These are phyloP conservation scores for Mastacembelus armatus DNA, from an alignment of 2,797 vertebrate genomes.

Conservation along the genomic window DNA sequence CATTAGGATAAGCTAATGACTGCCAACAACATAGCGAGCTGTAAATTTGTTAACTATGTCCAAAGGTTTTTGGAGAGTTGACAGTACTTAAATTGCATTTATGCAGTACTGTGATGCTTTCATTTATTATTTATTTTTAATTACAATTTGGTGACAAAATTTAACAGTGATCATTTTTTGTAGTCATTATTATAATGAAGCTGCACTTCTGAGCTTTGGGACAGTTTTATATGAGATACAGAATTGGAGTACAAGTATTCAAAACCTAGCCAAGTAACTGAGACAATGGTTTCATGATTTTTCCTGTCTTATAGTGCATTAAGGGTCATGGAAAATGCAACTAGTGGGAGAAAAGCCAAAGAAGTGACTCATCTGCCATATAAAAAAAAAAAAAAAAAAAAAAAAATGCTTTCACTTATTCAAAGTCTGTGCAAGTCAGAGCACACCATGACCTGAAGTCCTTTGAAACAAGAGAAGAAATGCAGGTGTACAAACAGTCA, in stretches of 20 bases:
- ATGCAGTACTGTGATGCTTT: no score
- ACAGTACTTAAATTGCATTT: background rate
- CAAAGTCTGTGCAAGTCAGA: background rate
- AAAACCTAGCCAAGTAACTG: background rate
- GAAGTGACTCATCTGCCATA: conserved; percentile 30
- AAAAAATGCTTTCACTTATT: conserved; percentile 33
- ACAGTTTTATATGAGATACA: no score
- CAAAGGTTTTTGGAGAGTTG: background rate
- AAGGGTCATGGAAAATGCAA: conserved; percentile 31
- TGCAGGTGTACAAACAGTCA: conserved; percentile 1
- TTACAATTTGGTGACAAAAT: background rate
- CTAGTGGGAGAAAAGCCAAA: conserved; percentile 30
- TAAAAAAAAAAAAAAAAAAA: no score
- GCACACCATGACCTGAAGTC: conserved; percentile 14
- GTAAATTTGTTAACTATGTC: background rate
- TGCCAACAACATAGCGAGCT: background rate
- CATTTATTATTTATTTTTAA: no score
- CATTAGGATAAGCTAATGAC: background rate
- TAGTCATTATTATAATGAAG: background rate
- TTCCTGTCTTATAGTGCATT: no score
- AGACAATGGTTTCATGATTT: background rate
- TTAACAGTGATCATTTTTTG: background rate
- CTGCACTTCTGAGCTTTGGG: no score
- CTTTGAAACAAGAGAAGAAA: conserved; percentile 29
- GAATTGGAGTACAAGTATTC: no score